Evolutionary conservation across 2,797 vertebrate genomes (phyloP), one percentile per base, ranked within the genome.

Genomic region (Diplodus sargus): DNA sequence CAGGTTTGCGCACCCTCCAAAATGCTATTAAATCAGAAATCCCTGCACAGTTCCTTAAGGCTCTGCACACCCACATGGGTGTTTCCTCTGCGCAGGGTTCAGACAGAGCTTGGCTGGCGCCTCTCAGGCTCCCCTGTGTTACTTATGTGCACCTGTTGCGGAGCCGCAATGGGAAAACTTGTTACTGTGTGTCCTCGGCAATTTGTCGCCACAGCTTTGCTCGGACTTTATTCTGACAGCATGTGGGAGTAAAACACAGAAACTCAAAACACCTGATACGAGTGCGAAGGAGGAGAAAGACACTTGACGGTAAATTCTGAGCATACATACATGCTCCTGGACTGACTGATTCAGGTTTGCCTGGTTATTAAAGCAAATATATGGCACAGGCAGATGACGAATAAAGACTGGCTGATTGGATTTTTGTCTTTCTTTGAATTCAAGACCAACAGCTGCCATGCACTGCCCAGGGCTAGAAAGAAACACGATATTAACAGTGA

Each of bases 11-110:
- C 28, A 49, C 13, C 25, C 23, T 74, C 51, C 58, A 76, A 68
- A 70, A 67, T 57, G 49, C n/a, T 65, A 39, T 64, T 69, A 30
- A 74, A 82, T 81, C 25, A 63, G 71, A 39, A 72, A 67, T 72
- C 23, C 62, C 61, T 69, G 61, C 23, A 71, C 16, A 42, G 64
- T 66, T 67, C 70, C 25, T 76, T 14, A 60, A 75, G 57, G 42
- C 15, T 57, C 53, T 28, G 53, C 23, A 74, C 74, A 68, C 79
- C 75, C 70, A 79, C 56, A n/a, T 11, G 25, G 68, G 48, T 69
- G 43, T 69, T 66, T 69, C 74, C 72, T 79, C 61, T 74, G 25
- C 23, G 72, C 43, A 76, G 72, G 69, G 73, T 45, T 47, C 9
- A 61, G 60, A 61, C 23, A 0, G 20, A 61, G 52, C 42, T 72